phyloP scores from a whole-genome alignment of 2,888 invertebrate species.

The Catocala nupta region DNA sequence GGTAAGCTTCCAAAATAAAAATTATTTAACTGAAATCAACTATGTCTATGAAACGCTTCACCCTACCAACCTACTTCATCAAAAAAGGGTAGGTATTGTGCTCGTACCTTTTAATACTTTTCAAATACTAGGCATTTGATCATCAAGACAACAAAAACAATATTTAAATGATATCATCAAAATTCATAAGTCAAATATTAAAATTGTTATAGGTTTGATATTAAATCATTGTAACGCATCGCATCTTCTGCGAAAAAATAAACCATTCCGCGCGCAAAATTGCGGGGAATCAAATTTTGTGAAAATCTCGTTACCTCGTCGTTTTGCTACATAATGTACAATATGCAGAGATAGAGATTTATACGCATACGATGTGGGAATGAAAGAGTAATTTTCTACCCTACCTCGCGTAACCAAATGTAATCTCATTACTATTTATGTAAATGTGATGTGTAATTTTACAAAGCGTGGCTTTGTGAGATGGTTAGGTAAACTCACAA shows the following conservation, averaged over 20 bases:
- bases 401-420: slow-evolving; percentile 52
- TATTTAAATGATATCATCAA: slow-evolving; percentile 15
- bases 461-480: slow-evolving; percentile 41
- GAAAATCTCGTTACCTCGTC: slow-evolving; percentile 74
- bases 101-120: too few species aligned
- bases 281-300: slow-evolving; percentile 78
- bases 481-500: slow-evolving; percentile 30
- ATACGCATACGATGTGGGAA: slow-evolving; percentile 61
- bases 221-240: slow-evolving; percentile 64
- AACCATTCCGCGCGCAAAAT: slow-evolving; percentile 72
- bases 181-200: slow-evolving; percentile 27
- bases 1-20: slow-evolving; percentile 40
- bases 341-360: slow-evolving; percentile 56
- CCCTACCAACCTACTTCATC: too few species aligned
- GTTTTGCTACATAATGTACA: slow-evolving; percentile 66
- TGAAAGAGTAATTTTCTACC: slow-evolving; percentile 62
- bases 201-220: slow-evolving; percentile 47
- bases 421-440: slow-evolving; percentile 56
- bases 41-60: too few species aligned
- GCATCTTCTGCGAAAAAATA: slow-evolving; percentile 65
- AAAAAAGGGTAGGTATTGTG: too few species aligned
- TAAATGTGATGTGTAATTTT: slow-evolving; percentile 50
- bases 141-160: not conserved
- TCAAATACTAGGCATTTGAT: too few species aligned
- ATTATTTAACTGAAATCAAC: not conserved